Conservation (phyloP, 2,113 vertebrate species). For the Podarcis cretensis region DNA sequence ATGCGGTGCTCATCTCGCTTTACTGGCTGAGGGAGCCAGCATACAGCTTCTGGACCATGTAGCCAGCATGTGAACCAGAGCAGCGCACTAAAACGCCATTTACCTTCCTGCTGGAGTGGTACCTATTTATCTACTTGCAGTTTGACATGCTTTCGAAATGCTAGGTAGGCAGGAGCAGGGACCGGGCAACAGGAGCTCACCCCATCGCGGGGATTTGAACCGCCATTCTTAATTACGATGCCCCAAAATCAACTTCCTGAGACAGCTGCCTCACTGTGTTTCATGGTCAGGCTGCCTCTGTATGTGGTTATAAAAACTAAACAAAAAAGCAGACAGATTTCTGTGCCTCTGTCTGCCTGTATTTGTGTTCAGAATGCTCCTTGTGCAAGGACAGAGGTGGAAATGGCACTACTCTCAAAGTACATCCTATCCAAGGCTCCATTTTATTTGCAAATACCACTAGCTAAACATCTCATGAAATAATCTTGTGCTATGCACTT, state of each 20-base stretch:
- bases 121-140: no score
- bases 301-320: background rate
- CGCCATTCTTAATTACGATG: background rate
- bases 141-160: no score
- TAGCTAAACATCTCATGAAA: conserved; percentile 38
- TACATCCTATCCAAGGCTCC: background rate
- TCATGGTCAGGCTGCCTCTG: background rate
- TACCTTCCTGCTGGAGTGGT: no score
- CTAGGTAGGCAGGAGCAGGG: no score
- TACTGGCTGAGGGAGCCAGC: no score
- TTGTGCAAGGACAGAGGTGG: background rate
- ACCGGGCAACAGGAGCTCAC: no score
- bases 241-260: background rate
- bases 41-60: no score
- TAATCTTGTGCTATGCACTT: conserved; percentile 16
- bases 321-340: background rate
- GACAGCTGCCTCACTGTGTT: background rate
- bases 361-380: background rate
- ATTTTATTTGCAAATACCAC: background rate
- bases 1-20: no score
- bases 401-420: background rate
- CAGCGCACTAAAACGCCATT: no score
- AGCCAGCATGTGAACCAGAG: no score
- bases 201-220: no score
- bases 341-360: background rate